These are phyloP conservation scores for Ageneiosus marmoratus DNA, from an alignment of 2,113 vertebrate species.

Conservation along the genomic window DNA sequence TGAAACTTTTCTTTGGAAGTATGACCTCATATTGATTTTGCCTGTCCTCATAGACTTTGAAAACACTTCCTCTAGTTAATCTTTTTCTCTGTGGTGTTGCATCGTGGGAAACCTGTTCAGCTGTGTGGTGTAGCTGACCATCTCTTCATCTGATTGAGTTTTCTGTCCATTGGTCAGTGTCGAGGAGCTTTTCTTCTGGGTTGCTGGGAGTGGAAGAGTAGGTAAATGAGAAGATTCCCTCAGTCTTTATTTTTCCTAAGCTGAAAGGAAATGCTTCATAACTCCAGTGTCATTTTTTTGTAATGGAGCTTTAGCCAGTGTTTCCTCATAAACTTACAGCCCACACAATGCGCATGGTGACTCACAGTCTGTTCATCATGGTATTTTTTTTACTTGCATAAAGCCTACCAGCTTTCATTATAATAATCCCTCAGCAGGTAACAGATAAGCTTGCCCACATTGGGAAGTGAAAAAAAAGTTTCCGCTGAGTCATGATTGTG, in stretches of 20 bases:
- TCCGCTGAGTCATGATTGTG: conserved; percentile 16
- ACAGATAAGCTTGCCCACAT: conserved; percentile 12
- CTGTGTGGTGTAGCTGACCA: neutral
- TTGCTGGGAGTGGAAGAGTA: neutral
- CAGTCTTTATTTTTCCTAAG: neutral
- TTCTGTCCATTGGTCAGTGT: conserved; percentile 1
- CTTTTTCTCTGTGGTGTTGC: neutral
- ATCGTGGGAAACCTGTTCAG: conserved; percentile 6
- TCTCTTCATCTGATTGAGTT: neutral
- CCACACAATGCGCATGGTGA: conserved; percentile 1
- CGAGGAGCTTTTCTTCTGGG: neutral
- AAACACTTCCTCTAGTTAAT: conserved; percentile 9
- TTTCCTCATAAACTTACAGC: neutral
- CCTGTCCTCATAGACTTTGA: neutral
- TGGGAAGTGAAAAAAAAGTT: neutral
- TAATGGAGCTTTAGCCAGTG: neutral
- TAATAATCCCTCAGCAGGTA: conserved; percentile 16
- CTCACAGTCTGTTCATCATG: neutral
- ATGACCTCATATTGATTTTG: conserved; percentile 5
- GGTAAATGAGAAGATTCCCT: neutral
- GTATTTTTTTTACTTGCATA: neutral
- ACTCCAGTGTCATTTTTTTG: neutral
- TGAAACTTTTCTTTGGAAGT: conserved; percentile 2
- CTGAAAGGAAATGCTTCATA: neutral
- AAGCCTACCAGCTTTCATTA: neutral